These are phyloP conservation scores for Cecidostiba fungosa DNA, from an alignment of 2,888 invertebrate genomes.

Conservation along the genomic window DNA sequence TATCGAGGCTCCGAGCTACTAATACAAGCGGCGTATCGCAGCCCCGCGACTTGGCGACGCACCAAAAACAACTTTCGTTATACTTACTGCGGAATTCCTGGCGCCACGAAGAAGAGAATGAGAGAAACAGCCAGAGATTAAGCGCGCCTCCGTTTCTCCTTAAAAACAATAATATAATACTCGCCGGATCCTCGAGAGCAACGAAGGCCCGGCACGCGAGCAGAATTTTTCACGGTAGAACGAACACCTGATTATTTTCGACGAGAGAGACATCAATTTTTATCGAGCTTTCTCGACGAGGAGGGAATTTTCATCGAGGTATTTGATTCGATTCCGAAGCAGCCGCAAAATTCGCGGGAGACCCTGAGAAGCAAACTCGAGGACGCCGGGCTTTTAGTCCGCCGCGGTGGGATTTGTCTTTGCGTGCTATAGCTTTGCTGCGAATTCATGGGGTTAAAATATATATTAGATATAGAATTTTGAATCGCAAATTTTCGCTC, in stretches of 20 bases:
- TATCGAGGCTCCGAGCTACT: slow-evolving; percentile 30
- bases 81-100: slow-evolving; percentile 33
- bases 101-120: slow-evolving; percentile 2
- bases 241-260: not conserved
- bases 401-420: not conserved
- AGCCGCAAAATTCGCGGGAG: not conserved
- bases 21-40: not conserved
- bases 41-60: slow-evolving; percentile 53
- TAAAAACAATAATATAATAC: slow-evolving; percentile 59
- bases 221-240: not conserved
- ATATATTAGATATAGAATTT: not conserved
- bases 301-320: not conserved
- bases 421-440: not conserved
- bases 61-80: slow-evolving; percentile 59
- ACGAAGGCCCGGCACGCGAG: slow-evolving; percentile 34
- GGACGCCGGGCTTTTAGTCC: not conserved
- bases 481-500: not conserved
- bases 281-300: not conserved
- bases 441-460: slow-evolving; percentile 3
- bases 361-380: not conserved
- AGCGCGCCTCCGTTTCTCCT: slow-evolving; percentile 40
- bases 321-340: not conserved
- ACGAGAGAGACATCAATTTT: not conserved
- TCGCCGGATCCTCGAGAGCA: not conserved
- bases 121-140: slow-evolving; percentile 13